Percentiles rank a stretch among this genome's conserved stretches.
Conservation (phyloP, 37 sponge, comb jelly and placozoan genomes). For the Ephydatia muelleri region DNA sequence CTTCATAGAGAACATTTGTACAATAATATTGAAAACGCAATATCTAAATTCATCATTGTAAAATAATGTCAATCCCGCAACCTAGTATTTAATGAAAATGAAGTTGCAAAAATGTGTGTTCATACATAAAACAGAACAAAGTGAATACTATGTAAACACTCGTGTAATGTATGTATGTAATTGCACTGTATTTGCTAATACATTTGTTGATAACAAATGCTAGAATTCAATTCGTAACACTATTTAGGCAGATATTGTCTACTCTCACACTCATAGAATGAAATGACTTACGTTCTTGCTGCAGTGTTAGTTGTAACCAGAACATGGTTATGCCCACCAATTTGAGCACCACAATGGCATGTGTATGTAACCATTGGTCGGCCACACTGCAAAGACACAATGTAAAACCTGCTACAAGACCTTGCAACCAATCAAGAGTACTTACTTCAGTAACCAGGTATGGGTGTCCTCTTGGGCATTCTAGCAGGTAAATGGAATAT, state of each 20-base stretch:
- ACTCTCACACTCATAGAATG: not conserved
- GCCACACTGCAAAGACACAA: constrained; percentile 39
- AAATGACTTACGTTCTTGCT: constrained; percentile 41
- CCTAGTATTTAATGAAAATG: too few relatives aligned
- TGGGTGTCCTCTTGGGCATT: constrained; percentile 77
- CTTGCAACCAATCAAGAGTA: not conserved
- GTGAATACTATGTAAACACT: not conserved
- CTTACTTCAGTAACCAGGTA: constrained; percentile 70
- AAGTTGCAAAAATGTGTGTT: too few relatives aligned
- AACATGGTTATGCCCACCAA: constrained; percentile 54
- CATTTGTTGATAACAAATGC: not conserved
- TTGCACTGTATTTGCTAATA: not conserved
- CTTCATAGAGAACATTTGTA: too few relatives aligned
- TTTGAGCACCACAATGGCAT: constrained; percentile 45
- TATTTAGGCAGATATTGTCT: too few relatives aligned
- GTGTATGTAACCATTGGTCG: constrained; percentile 20
- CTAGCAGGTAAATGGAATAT: constrained; percentile 11
- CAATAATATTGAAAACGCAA: not conserved
- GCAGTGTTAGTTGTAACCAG: constrained; percentile 18
- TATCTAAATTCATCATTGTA: constrained; percentile 5
- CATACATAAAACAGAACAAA: too few relatives aligned
- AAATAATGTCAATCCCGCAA: not conserved
- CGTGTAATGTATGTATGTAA: not conserved
- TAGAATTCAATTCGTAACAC: too few relatives aligned
- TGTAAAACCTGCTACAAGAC: constrained; percentile 10